Conservation (phyloP, 2,797 vertebrate species). For the Channallabes apus region DNA sequence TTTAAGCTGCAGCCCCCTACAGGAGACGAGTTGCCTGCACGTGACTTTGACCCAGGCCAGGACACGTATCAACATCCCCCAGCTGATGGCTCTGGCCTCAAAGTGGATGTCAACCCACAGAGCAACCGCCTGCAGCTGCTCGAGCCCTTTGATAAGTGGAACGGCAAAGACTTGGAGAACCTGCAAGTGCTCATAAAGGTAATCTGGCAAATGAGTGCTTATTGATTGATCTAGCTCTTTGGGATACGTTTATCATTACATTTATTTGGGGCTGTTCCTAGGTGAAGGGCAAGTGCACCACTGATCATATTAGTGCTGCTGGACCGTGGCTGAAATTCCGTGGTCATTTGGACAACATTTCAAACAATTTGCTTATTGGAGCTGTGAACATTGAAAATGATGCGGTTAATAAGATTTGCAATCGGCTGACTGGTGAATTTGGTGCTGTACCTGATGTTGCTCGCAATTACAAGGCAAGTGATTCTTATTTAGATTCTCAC, state of each 20-base stretch:
- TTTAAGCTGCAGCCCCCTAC: conserved; percentile 87
- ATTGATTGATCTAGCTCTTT: background rate
- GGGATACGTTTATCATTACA: background rate
- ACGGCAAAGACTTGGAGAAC: conserved; percentile 84
- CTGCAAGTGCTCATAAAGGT: conserved; percentile 95
- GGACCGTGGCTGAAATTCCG: conserved; percentile 96
- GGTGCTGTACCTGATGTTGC: conserved; percentile 91
- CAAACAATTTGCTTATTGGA: conserved; percentile 92
- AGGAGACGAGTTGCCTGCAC: conserved; percentile 87
- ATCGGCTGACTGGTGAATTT: conserved; percentile 84
- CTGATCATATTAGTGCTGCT: conserved; percentile 93
- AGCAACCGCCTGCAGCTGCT: conserved; percentile 94
- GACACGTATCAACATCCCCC: conserved; percentile 95
- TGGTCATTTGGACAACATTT: conserved; percentile 95
- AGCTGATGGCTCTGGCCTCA: conserved; percentile 73
- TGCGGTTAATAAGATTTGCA: conserved; percentile 86
- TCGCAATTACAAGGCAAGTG: conserved; percentile 87
- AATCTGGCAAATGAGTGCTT: conserved; percentile 33
- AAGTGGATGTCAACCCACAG: conserved; percentile 84
- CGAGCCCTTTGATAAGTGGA: conserved; percentile 92
- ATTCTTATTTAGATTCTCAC: background rate
- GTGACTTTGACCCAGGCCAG: conserved; percentile 91
- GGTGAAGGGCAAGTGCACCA: conserved; percentile 97
- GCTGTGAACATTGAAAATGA: conserved; percentile 90
- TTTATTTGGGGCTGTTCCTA: conserved; percentile 51